Percentiles rank a stretch among this genome's conserved stretches.
These are phyloP conservation scores for Phoeniculus purpureus DNA, from an alignment of 2,797 vertebrate genomes.

Conservation along the genomic window DNA sequence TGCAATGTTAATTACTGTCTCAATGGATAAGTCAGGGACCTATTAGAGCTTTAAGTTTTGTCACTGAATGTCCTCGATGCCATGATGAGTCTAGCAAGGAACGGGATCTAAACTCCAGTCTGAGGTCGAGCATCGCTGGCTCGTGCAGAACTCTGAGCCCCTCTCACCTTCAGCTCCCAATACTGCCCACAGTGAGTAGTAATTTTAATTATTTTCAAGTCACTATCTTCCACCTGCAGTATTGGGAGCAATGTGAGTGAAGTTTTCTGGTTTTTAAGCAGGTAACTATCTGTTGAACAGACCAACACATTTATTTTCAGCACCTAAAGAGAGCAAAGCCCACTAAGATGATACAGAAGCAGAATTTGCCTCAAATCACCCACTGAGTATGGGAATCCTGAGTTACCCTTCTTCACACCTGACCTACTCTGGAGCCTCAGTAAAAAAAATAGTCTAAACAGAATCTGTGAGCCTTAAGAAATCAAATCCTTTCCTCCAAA, in stretches of 20 bases:
- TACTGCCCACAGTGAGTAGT: not conserved
- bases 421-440: not conserved
- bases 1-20: not conserved
- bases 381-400: not conserved
- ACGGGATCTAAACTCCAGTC: not conserved
- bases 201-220: not conserved
- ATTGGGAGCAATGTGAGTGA: not conserved
- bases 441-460: not conserved
- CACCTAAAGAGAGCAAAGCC: not conserved
- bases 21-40: not conserved
- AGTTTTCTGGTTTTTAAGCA: not conserved
- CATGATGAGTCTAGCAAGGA: not conserved
- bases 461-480: not conserved
- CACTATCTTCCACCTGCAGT: not conserved
- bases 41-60: not conserved
- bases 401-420: not conserved
- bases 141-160: not conserved
- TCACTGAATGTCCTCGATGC: not conserved
- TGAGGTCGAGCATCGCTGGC: not conserved
- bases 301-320: not conserved
- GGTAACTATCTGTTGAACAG: not conserved
- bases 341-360: not conserved
- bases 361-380: not conserved
- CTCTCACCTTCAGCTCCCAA: not conserved
- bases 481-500: not conserved